Evolutionary conservation across 2,113 vertebrate genomes (phyloP).

Genomic region (Gallinago jamesoni): DNA sequence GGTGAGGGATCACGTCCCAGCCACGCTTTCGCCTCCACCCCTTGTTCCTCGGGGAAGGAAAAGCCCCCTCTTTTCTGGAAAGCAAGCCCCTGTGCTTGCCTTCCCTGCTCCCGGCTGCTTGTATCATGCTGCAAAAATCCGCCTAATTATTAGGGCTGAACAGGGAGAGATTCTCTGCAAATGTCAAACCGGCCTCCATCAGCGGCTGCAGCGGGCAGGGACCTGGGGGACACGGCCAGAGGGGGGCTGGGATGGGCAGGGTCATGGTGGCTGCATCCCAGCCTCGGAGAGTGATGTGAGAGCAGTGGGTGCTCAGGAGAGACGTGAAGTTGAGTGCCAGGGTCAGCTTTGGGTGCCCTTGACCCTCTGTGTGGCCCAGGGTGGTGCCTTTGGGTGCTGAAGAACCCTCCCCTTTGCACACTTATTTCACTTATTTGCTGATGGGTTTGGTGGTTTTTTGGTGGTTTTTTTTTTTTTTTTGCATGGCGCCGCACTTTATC

Average conservation of each 20-base stretch:
- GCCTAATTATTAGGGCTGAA: slow-evolving; percentile 30
- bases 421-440: background rate
- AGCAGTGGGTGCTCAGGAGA: accelerated
- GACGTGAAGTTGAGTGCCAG: background rate
- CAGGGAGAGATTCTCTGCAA: slow-evolving; percentile 41
- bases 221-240: background rate
- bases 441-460: background rate
- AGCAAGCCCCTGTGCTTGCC: background rate
- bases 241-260: background rate
- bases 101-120: slow-evolving; percentile 4
- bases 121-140: slow-evolving; percentile 58
- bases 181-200: background rate
- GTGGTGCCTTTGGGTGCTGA: background rate
- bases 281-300: background rate
- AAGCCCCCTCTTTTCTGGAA: slow-evolving; percentile 22
- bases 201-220: background rate
- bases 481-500: slow-evolving; percentile 19
- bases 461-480: background rate
- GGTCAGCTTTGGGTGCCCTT: background rate
- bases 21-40: background rate
- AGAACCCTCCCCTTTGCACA: background rate
- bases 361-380: accelerated
- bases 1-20: background rate
- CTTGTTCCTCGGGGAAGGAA: background rate
- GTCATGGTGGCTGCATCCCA: background rate